These are phyloP conservation scores for Pygoscelis adeliae DNA, from an alignment of 2,113 vertebrate genomes.

Conservation along the genomic window DNA sequence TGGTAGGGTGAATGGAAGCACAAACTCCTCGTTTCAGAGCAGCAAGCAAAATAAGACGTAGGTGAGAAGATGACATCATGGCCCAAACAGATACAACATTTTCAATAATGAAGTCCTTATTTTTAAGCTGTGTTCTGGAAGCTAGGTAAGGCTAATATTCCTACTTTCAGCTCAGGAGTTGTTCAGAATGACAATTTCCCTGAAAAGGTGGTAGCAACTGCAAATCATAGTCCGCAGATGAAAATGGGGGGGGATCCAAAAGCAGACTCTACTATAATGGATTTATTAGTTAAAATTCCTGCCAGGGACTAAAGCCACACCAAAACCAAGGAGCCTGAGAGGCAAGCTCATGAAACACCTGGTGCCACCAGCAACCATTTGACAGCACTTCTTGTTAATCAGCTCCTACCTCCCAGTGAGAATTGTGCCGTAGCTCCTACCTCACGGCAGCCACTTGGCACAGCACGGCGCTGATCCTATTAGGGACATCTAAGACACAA, in stretches of 20 bases:
- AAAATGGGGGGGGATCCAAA: not conserved
- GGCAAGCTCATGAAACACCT: not conserved
- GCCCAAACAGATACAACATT: not conserved
- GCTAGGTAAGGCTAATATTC: not conserved
- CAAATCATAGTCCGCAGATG: not conserved
- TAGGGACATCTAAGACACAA: rapidly evolving
- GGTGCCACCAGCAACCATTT: rapidly evolving
- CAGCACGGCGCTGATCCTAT: rapidly evolving
- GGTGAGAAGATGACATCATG: not conserved
- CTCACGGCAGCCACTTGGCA: not conserved
- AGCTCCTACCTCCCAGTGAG: not conserved
- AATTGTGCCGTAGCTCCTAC: not conserved
- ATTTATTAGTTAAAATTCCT: not conserved
- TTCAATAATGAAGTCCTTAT: not conserved
- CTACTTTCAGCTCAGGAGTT: not conserved
- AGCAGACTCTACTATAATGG: not conserved
- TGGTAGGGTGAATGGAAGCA: not conserved
- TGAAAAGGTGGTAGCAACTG: not conserved
- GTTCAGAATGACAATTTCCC: not conserved
- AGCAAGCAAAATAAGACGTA: not conserved
- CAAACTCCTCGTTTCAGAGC: not conserved
- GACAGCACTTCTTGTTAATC: not conserved
- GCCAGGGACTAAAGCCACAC: not conserved
- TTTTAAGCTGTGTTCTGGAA: not conserved
- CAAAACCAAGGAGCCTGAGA: not conserved